Conservation (phyloP, 2,113 vertebrate genomes). For the Syngnathoides biaculeatus region DNA sequence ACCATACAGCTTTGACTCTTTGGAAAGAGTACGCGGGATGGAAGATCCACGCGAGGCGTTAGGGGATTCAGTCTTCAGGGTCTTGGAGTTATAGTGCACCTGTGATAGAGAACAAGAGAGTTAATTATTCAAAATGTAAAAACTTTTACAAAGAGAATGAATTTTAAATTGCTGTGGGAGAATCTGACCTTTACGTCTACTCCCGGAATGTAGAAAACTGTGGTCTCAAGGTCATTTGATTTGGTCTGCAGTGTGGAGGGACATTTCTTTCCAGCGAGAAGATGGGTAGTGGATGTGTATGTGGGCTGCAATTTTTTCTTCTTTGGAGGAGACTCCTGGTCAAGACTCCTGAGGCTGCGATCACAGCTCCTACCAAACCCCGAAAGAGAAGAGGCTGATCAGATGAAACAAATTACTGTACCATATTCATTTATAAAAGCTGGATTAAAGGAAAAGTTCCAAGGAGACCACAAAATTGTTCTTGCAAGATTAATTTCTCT, state of each 20-base stretch:
- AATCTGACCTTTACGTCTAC: conserved; percentile 93
- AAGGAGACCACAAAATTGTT: background rate
- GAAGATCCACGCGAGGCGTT: conserved; percentile 95
- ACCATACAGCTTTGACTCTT: conserved; percentile 98
- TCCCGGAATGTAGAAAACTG: conserved; percentile 97
- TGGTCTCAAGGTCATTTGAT: conserved; percentile 89
- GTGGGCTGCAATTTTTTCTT: conserved; percentile 91
- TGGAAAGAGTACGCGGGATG: conserved; percentile 92
- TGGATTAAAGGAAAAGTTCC: background rate
- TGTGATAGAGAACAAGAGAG: conserved; percentile 38
- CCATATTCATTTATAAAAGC: background rate
- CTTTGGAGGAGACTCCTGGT: conserved; percentile 96
- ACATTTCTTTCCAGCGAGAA: conserved; percentile 89
- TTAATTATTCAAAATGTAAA: background rate
- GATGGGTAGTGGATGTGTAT: conserved; percentile 86
- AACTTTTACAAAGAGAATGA: background rate
- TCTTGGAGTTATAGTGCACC: conserved; percentile 99
- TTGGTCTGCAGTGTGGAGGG: conserved; percentile 93
- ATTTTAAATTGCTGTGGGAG: background rate
- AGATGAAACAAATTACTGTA: background rate
- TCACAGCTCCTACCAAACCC: conserved; percentile 82
- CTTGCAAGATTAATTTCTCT: conserved; percentile 7
- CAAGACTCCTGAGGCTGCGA: conserved; percentile 86
- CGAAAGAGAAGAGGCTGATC: background rate
- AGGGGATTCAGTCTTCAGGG: conserved; percentile 91